A percentile compares a stretch with the other conserved stretches of the same genome.
Conservation (phyloP, 2,797 vertebrate species). For the Manis javanica region DNA sequence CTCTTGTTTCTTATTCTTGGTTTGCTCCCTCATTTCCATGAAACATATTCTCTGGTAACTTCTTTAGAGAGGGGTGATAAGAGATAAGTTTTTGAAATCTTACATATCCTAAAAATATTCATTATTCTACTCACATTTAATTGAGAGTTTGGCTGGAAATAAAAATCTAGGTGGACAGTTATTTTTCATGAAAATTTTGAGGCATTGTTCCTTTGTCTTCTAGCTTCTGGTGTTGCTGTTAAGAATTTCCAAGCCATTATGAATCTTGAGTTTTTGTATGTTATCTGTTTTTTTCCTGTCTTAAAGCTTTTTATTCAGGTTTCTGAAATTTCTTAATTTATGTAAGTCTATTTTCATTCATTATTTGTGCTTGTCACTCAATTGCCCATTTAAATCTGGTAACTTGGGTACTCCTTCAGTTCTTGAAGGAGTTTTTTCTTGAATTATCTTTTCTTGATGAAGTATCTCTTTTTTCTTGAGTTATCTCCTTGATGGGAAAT, state of each 20-base stretch:
- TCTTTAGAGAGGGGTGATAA: not conserved
- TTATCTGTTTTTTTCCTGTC: not conserved
- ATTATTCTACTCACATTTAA: not conserved
- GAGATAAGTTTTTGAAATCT: conserved; percentile 9
- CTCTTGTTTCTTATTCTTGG: not conserved
- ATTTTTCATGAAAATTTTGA: conserved; percentile 13
- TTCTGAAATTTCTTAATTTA: conserved; percentile 47
- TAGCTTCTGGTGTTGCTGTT: conserved; percentile 19
- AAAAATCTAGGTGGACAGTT: not conserved
- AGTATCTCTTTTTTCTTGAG: conserved; percentile 9
- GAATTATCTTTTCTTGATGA: conserved; percentile 48
- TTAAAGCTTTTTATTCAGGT: not conserved
- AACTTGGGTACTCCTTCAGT: conserved; percentile 14
- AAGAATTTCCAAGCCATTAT: conserved; percentile 48
- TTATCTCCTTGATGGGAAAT: conserved; percentile 51
- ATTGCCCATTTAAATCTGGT: conserved; percentile 34
- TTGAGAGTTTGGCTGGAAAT: conserved; percentile 12
- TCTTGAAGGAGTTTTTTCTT: conserved; percentile 46
- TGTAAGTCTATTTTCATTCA: not conserved
- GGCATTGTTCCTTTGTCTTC: not conserved
- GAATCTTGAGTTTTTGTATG: conserved; percentile 9
- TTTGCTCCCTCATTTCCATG: conserved; percentile 16
- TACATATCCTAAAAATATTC: conserved; percentile 12
- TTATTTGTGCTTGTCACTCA: conserved; percentile 43
- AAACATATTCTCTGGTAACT: not conserved